phyloP scores from a whole-genome alignment of 2,113 vertebrate species.

The Hucho hucho region DNA sequence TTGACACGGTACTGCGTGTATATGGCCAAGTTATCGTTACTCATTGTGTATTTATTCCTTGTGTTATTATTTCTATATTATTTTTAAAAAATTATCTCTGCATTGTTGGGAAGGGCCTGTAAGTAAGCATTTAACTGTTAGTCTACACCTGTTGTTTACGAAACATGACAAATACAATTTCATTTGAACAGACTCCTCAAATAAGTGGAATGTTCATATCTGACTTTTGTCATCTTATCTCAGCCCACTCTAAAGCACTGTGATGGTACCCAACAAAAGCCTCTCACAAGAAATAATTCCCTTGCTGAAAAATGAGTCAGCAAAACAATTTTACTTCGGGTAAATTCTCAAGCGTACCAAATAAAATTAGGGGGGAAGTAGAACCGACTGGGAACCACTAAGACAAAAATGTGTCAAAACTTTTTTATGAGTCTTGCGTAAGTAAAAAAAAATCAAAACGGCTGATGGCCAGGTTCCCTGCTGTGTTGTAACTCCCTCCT shows the following conservation, averaged over 20 bases:
- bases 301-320: not conserved
- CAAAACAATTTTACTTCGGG: not conserved
- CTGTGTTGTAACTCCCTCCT: not conserved
- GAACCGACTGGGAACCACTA: not conserved
- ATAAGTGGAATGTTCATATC: conserved; percentile 18
- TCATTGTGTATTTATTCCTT: too few relatives aligned
- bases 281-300: not conserved
- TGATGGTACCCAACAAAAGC: conserved; percentile 4
- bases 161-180: too few relatives aligned
- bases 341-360: too few relatives aligned
- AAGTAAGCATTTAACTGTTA: too few relatives aligned
- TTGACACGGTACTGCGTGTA: too few relatives aligned
- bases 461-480: conserved; percentile 2
- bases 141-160: too few relatives aligned
- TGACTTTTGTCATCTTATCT: conserved; percentile 17
- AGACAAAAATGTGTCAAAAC: not conserved
- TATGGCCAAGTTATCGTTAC: too few relatives aligned
- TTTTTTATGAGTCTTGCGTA: not conserved
- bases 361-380: not conserved
- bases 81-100: too few relatives aligned
- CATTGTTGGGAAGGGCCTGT: too few relatives aligned
- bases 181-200: conserved; percentile 7
- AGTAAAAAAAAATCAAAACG: conserved; percentile 3
- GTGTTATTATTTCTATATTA: too few relatives aligned
- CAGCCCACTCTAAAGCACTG: conserved; percentile 16